Base-by-base conservation (phyloP, 2,888 invertebrate genomes). In the Siphonodentalium dalli region DNA sequence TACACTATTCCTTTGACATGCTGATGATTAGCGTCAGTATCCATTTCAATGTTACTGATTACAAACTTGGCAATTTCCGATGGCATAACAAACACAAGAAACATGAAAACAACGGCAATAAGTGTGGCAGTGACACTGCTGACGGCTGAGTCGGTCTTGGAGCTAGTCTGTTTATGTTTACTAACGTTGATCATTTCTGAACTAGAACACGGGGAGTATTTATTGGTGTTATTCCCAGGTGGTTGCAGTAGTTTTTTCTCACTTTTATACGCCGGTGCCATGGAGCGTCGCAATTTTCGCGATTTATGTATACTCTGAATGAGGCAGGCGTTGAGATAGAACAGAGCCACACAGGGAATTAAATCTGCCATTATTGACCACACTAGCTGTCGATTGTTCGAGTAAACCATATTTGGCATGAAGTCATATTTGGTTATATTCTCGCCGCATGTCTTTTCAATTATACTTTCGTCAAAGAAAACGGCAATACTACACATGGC, bases 41-140 rank as follows among this genome's bases (percentile, higher is more conserved):
- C n/a, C n/a, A 21, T 47, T 23, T 56, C 43, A 24, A 62, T 53
- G 26, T 63, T 58, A 21, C 62, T 47, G 47, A 68, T 69, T 20
- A 65, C 68, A 47, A 77, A 77, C 50, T 77, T 75, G 23, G 78
- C 55, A 20, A 78, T 67, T 59, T 78, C 77, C 24, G 75, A 74
- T 1, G 78, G 78, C 2, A 75, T 75, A 11, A 78, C 77, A n/a
- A 78, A 65, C 29, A 75, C 66, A 1, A 78, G 66, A 49, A 77
- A 77, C 42, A 77, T 58, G 15, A 77, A 65, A n/a, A 78, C 72
- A 24, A 78, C 74, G 0, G 76, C 72, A 11, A 78, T 71, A 13
- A 78, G 64, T 0, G 78, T 78, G 11, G 77, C 77, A 1, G 77
- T 78, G 7, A 78, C 76, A 54, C 71, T 74, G 58, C 73, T 74